Evolutionary conservation across 2,113 vertebrate species (phyloP), one percentile per base, ranked within the genome.

Genomic region (Penelope pileata): DNA sequence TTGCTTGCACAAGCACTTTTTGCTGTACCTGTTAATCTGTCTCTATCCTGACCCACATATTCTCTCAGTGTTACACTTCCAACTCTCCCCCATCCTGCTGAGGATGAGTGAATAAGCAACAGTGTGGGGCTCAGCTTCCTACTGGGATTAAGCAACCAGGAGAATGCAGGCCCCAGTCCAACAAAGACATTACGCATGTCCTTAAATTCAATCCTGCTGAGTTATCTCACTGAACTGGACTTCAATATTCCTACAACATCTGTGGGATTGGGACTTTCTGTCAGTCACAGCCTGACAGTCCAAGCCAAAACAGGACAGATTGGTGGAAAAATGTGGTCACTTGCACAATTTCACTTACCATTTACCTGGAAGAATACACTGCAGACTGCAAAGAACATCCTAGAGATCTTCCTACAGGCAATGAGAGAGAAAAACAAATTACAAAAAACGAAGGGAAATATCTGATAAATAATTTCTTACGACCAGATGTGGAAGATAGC

Each of bases 401-500:
- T 75, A n/a, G 23, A 90, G 30, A 56, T 9, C 6, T 58, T 92
- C 48, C 36, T 83, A 40, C 74, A 94, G 68, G 53, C 62, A 93
- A 8, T 70, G 42, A 94, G 48, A 93, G 80, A 22, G 54, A 34
- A 34, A 59, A 47, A 47, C 18, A 47, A 47, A 47, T 19, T n/a
- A n/a, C n/a, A n/a, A n/a, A n/a, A 47, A 16, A 10, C 58, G 83
- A 91, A 93, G 76, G 51, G 8, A 74, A 91, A 87, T 51, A 11
- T 56, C 16, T 78, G 81, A 90, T 47, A 95, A 54, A 95, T 78
- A 69, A 83, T 97, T 97, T 94, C 34, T 91, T 93, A 95, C 96
- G 36, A 63, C 34, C 6, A 42, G 18, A 36, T 50, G 26, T 80
- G 74, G 63, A 51, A 43, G 53, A 81, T 54, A 91, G 83, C 42